phyloP scores from a whole-genome alignment of 2,888 invertebrate genomes.

The Platerodrilus igneus region DNA sequence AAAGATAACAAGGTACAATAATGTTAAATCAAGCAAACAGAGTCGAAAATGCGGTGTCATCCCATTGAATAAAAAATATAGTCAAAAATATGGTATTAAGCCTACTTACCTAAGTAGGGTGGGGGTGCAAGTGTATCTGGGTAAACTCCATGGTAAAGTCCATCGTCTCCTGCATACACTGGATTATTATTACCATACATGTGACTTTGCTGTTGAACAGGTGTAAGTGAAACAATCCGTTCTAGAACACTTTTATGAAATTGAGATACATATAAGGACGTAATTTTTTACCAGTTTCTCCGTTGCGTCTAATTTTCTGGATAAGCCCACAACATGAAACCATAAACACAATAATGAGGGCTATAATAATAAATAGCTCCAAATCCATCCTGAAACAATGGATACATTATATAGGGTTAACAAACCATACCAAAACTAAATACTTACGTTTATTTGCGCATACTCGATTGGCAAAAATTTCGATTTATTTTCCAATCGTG shows the following conservation, averaged over 20 bases:
- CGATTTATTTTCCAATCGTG: conserved; percentile 3
- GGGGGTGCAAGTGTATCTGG: conserved; percentile 34
- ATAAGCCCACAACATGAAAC: conserved; percentile 39
- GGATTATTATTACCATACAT: conserved; percentile 23
- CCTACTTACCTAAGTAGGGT: conserved; percentile 32
- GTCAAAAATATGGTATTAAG: too few species aligned
- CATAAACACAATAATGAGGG: conserved; percentile 37
- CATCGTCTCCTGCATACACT: conserved; percentile 23
- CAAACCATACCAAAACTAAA: not conserved
- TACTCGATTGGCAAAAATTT: conserved; percentile 8
- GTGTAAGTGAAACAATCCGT: conserved; percentile 14
- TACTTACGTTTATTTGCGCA: conserved; percentile 16
- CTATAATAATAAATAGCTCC: conserved; percentile 36
- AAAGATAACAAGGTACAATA: too few species aligned
- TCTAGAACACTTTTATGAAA: conserved; percentile 9
- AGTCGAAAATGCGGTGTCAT: too few species aligned
- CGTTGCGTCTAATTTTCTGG: conserved; percentile 37
- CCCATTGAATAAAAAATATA: too few species aligned
- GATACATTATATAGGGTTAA: not conserved
- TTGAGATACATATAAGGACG: not conserved
- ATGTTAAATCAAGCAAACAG: too few species aligned
- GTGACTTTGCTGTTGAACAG: conserved; percentile 25
- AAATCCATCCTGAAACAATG: conserved; percentile 33
- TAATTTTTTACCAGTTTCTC: conserved; percentile 24
- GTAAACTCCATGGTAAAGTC: conserved; percentile 28